phyloP scores from a whole-genome alignment of 2,113 vertebrate species.

The Sinocyclocheilus grahami region DNA sequence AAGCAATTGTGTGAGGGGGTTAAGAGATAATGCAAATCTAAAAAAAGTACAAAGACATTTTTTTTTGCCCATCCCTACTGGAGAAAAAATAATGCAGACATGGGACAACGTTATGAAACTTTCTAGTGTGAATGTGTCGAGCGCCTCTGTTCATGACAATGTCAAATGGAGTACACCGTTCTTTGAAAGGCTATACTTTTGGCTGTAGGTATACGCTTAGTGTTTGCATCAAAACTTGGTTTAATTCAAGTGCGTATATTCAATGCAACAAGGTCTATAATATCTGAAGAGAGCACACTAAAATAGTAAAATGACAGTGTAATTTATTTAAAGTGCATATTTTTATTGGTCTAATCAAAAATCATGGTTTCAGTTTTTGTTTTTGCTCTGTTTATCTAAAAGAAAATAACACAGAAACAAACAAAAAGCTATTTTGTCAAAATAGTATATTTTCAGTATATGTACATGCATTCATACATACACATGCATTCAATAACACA shows the following conservation, averaged over 20 bases:
- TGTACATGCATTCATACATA: no score
- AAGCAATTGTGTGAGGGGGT: background rate
- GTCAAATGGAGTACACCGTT: background rate
- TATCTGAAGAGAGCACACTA: background rate
- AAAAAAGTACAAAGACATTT: background rate
- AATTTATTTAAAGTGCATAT: no score
- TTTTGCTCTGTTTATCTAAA: no score
- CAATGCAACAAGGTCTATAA: background rate
- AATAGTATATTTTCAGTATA: no score
- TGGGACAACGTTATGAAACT: background rate
- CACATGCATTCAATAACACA: no score
- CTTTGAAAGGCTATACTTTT: background rate
- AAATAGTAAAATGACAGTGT: no score
- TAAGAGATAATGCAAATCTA: background rate
- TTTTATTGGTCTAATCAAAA: no score
- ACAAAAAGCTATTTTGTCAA: no score
- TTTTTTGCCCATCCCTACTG: background rate
- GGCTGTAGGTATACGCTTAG: no score
- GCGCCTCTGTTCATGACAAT: background rate
- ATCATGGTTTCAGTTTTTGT: no score
- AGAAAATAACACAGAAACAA: no score
- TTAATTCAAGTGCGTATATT: background rate
- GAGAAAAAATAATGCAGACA: background rate
- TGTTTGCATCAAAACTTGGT: background rate
- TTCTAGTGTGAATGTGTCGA: background rate